phyloP scores from a whole-genome alignment of 2,888 invertebrate species.

The Ormia ochracea region DNA sequence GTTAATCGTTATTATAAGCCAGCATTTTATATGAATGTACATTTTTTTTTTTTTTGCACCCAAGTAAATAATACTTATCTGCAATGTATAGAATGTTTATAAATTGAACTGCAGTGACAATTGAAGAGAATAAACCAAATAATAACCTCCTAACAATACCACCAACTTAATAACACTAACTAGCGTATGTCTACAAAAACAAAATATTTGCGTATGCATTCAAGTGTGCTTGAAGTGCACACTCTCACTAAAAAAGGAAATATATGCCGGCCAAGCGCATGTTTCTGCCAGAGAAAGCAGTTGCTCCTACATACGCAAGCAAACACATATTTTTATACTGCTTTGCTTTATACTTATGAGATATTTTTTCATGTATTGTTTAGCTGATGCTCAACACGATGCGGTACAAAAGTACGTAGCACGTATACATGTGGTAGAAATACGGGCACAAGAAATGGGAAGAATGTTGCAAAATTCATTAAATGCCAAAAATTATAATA shows the following conservation, averaged over 20 bases:
- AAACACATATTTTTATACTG: neutral
- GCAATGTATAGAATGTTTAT: neutral
- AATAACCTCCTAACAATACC: conserved; percentile 39
- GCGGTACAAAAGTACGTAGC: too few relatives aligned
- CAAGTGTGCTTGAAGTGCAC: neutral
- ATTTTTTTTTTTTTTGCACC: too few relatives aligned
- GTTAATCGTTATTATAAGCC: neutral
- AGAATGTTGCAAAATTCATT: neutral
- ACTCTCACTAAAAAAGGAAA: neutral
- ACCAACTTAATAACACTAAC: conserved; percentile 47
- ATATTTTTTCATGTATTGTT: conserved; percentile 2
- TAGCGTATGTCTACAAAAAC: neutral
- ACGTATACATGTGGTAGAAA: conserved; percentile 38
- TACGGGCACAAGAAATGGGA: conserved; percentile 3
- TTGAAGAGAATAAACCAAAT: neutral
- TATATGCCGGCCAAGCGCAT: conserved; percentile 50
- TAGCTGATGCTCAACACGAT: conserved; percentile 27
- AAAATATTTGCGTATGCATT: conserved; percentile 39
- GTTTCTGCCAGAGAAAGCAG: conserved; percentile 34
- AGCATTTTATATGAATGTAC: too few relatives aligned
- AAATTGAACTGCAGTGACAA: neutral
- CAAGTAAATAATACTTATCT: too few relatives aligned
- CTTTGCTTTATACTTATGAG: neutral
- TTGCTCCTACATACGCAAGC: neutral
- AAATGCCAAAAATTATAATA: conserved; percentile 11